Evolutionary conservation across 2,888 invertebrate species (phyloP), one percentile per base, ranked within the genome.

Genomic region (Flexamia atlantica): DNA sequence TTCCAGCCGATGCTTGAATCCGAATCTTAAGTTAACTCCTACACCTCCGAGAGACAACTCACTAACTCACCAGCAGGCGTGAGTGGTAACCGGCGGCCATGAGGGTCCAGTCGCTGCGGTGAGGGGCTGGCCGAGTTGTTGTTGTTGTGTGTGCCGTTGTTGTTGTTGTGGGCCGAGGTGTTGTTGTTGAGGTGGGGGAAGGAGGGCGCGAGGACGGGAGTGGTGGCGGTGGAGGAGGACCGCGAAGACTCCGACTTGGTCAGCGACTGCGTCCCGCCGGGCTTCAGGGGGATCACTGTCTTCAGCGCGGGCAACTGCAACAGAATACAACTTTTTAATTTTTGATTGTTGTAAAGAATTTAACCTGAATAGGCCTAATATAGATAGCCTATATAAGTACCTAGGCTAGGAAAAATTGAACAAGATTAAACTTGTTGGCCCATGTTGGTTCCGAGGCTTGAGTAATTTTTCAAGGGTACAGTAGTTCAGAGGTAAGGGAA

Each of bases 31-130:
- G n/a, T n/a, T n/a, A n/a, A n/a, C n/a, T n/a, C n/a, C n/a, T n/a
- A n/a, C n/a, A n/a, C n/a, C n/a, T n/a, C n/a, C n/a, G n/a, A n/a
- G n/a, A n/a, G n/a, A n/a, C n/a, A n/a, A n/a, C n/a, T n/a, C n/a
- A n/a, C n/a, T n/a, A n/a, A n/a, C n/a, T n/a, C n/a, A 93, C 94
- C 93, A 88, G 92, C 91, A 36, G 93, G 92, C 5, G 93, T 92
- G 87, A 93, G 91, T 0, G 92, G 92, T 72, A 92, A 90, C 80
- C 91, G 88, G 70, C 90, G 89, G 4, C 91, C 90, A 86, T 90
- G 90, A 42, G 89, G 89, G 86, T 91, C 90, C 32, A 87, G 82
- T 68, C 88, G 83, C 53, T 87, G 86, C 57, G 85, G 81, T 14
- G 87, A 83, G 0, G 91, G 88, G 10, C 90, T 88, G 80, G 90